These are phyloP conservation scores for Gymnothorax javanicus DNA, from an alignment of 2,797 vertebrate species.

Conservation along the genomic window DNA sequence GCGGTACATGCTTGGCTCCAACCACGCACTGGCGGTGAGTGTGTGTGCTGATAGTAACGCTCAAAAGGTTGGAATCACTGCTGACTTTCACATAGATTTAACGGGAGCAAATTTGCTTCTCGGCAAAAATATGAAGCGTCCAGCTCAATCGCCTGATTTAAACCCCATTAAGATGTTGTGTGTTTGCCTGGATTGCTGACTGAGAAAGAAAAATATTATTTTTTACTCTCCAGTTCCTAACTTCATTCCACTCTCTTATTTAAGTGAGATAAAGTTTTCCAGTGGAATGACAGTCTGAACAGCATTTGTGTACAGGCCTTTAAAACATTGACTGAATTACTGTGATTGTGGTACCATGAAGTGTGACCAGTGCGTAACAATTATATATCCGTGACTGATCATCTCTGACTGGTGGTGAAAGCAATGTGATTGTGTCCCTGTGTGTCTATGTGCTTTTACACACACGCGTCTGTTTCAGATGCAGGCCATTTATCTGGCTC, in stretches of 20 bases:
- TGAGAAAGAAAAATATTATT: background rate
- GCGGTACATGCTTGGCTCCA: conserved; percentile 85
- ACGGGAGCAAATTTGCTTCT: too few relatives aligned
- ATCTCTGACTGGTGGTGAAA: background rate
- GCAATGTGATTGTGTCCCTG: background rate
- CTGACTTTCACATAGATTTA: too few relatives aligned
- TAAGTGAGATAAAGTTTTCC: background rate
- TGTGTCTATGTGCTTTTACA: background rate
- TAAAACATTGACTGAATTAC: background rate
- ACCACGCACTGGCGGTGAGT: conserved; percentile 83
- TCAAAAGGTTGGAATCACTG: too few relatives aligned
- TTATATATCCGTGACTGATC: background rate
- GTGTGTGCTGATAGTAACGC: background rate
- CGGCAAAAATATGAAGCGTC: too few relatives aligned
- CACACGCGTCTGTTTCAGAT: conserved; percentile 69
- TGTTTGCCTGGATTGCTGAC: conserved; percentile 26
- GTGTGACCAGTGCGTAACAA: background rate
- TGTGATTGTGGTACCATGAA: background rate
- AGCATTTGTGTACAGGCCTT: background rate
- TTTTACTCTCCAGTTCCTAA: background rate
- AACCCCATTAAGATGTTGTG: background rate
- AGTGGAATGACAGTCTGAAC: background rate
- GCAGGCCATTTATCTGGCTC: conserved; percentile 82
- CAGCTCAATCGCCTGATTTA: too few relatives aligned
- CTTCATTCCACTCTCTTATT: background rate